Percentiles rank a stretch among this genome's conserved stretches.
Conservation (phyloP, 2,888 invertebrate genomes). For the Ormyrus thymus region DNA sequence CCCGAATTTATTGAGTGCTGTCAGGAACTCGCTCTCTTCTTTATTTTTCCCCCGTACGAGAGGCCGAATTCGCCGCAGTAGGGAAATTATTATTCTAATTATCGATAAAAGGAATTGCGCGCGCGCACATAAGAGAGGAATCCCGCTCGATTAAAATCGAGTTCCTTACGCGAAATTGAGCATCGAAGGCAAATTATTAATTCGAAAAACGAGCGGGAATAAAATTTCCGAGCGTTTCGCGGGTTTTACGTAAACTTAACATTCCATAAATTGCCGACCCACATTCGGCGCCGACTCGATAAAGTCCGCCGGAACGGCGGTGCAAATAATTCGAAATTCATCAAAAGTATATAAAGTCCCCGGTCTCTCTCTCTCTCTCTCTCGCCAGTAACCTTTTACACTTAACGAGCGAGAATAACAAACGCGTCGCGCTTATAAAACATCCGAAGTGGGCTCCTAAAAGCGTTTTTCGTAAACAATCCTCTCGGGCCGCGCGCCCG, state of each 20-base stretch:
- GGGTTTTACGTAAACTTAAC: background rate
- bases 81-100: constrained; percentile 11
- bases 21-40: background rate
- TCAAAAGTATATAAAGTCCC: constrained; percentile 10
- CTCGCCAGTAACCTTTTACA: constrained; percentile 8
- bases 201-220: background rate
- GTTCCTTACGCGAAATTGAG: background rate
- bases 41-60: background rate
- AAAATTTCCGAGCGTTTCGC: background rate
- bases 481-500: background rate
- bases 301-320: background rate
- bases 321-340: constrained; percentile 18
- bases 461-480: constrained; percentile 45
- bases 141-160: background rate
- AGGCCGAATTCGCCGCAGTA: background rate
- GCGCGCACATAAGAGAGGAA: too few species aligned
- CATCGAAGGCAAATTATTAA: background rate
- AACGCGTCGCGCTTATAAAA: constrained; percentile 13
- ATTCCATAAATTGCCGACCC: background rate
- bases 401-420: constrained; percentile 12
- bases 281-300: background rate
- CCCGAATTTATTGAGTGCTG: background rate
- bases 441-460: constrained; percentile 29
- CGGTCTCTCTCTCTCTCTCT: background rate
- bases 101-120: background rate